These are phyloP conservation scores for Cladopsammia gracilis DNA, from an alignment of 64 coral and sea anemone species.

Conservation along the genomic window DNA sequence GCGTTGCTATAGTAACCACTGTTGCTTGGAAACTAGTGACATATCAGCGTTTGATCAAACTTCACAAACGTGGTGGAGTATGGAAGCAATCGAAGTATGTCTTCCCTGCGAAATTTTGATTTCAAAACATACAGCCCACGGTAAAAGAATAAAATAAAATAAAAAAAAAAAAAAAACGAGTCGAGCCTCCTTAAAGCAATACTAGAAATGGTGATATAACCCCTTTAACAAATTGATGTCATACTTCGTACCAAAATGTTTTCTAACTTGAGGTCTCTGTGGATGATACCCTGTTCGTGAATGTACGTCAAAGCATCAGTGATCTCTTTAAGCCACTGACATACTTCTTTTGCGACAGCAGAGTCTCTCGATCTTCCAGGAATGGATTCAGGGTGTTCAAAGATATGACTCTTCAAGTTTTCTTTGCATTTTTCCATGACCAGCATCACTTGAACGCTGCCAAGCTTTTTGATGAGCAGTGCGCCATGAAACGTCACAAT, in stretches of 20 bases:
- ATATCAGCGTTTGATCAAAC: too few species aligned
- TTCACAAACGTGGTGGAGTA: too few species aligned
- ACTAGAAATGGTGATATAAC: too few species aligned
- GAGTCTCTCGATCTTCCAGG: background rate
- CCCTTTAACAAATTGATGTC: too few species aligned
- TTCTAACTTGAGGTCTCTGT: slow-evolving; percentile 49
- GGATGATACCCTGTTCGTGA: slow-evolving; percentile 1
- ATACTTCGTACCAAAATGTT: slow-evolving; percentile 54
- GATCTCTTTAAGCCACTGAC: slow-evolving; percentile 22
- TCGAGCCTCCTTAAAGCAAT: background rate
- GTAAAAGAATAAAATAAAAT: too few species aligned
- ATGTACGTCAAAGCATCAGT: slow-evolving; percentile 1
- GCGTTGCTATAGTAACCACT: too few species aligned
- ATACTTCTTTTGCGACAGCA: background rate
- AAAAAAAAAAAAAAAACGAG: too few species aligned
- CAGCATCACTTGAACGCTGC: background rate
- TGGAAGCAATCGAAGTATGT: too few species aligned
- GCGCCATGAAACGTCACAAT: background rate
- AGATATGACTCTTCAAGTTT: slow-evolving; percentile 16
- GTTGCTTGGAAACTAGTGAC: too few species aligned
- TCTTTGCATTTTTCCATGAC: slow-evolving; percentile 35
- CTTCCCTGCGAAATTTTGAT: too few species aligned
- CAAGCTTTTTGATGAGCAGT: background rate
- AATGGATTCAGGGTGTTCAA: background rate
- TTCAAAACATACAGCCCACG: too few species aligned